Evolutionary conservation across 2,888 invertebrate genomes (phyloP).

Genomic region (Napeogenes sylphis): DNA sequence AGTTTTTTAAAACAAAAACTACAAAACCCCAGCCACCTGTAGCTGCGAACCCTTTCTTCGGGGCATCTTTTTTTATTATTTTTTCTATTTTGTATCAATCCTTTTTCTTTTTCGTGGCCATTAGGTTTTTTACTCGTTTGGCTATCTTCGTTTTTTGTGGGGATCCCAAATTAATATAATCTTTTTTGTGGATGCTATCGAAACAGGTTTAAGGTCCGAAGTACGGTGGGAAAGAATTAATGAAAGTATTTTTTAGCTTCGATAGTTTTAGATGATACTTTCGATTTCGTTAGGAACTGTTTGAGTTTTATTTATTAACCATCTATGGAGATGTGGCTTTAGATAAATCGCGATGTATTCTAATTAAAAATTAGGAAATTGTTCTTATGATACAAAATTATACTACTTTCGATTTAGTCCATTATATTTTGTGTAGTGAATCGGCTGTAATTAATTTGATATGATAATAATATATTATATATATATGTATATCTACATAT

Average conservation of each 20-base stretch:
- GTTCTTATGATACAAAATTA: too few species aligned
- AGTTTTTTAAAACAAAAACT: conserved; percentile 24
- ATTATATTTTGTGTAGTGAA: too few species aligned
- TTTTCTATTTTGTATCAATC: conserved; percentile 54
- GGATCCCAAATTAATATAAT: conserved; percentile 76
- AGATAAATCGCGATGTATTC: too few species aligned
- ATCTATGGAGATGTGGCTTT: conserved; percentile 10
- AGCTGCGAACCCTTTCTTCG: conserved; percentile 57
- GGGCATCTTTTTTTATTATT: conserved; percentile 41
- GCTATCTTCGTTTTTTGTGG: conserved; percentile 73
- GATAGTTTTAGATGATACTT: conserved; percentile 55
- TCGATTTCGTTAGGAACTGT: conserved; percentile 54
- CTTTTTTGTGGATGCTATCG: conserved; percentile 50
- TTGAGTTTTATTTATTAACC: conserved; percentile 17
- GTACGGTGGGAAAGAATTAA: conserved; percentile 66
- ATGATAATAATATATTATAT: too few species aligned
- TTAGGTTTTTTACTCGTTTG: conserved; percentile 70
- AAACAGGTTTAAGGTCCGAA: conserved; percentile 56
- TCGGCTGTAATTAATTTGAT: too few species aligned
- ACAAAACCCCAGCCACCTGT: conserved; percentile 56
- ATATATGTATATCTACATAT: too few species aligned
- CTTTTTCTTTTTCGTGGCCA: conserved; percentile 70
- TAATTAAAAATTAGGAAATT: too few species aligned
- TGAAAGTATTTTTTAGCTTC: conserved; percentile 68
- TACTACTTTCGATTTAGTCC: too few species aligned